Evolutionary conservation across 1,140 invertebrate genomes (phyloP).

Genomic region (Panulirus ornatus): DNA sequence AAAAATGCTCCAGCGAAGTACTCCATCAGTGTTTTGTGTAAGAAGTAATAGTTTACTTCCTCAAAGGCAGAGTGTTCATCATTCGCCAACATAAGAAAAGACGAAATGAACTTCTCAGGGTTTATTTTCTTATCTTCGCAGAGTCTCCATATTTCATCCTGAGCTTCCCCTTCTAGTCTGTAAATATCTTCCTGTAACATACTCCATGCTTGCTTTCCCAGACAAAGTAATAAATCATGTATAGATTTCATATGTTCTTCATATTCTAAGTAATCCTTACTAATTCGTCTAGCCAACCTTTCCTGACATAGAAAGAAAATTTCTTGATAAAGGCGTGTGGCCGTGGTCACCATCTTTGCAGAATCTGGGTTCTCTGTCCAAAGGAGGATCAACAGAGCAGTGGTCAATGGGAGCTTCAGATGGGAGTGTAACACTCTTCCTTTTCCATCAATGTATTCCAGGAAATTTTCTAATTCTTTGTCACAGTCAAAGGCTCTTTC

Average conservation of each 20-base stretch:
- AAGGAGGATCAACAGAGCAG: slow-evolving; percentile 20
- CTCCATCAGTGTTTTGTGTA: background rate
- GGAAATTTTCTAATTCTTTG: background rate
- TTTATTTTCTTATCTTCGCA: background rate
- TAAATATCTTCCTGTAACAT: background rate
- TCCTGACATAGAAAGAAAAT: background rate
- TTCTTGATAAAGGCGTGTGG: slow-evolving; percentile 13
- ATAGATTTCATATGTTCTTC: background rate
- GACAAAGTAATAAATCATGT: background rate
- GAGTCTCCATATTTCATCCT: background rate
- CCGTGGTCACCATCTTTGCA: slow-evolving; percentile 2
- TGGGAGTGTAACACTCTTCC: slow-evolving; percentile 25
- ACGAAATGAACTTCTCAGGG: background rate
- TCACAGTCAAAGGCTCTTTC: background rate
- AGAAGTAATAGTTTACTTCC: background rate
- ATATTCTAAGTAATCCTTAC: too few species aligned
- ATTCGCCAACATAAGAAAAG: slow-evolving; percentile 9
- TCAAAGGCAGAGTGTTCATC: background rate
- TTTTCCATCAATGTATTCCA: background rate
- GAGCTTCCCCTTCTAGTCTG: background rate
- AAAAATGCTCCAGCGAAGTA: background rate
- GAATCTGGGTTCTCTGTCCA: background rate
- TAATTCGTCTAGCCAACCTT: slow-evolving; percentile 1
- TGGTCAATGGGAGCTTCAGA: slow-evolving; percentile 9
- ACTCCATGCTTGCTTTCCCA: slow-evolving; percentile 23